Conservation (phyloP, 1,140 invertebrate species). For the Drosophila auraria region DNA sequence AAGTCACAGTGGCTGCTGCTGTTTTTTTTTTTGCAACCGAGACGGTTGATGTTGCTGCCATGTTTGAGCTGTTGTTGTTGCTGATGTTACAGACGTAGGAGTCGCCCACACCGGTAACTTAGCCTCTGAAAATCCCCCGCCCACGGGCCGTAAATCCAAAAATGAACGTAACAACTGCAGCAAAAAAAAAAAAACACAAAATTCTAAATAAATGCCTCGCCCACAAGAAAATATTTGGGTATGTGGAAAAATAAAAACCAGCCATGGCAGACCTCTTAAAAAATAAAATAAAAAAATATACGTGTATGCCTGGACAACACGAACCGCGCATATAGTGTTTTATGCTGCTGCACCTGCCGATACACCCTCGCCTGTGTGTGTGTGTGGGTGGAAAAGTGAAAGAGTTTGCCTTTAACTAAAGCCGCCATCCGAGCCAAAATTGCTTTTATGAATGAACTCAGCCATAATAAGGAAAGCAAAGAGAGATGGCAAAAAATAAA, state of each 20-base stretch:
- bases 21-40: slow-evolving; percentile 21
- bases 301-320: slow-evolving; percentile 13
- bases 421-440: slow-evolving; percentile 43
- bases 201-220: slow-evolving; percentile 76
- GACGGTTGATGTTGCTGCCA: slow-evolving; percentile 10
- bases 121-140: slow-evolving; percentile 53
- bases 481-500: slow-evolving; percentile 15
- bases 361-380: slow-evolving; percentile 9
- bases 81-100: slow-evolving; percentile 22
- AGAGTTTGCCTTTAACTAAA: slow-evolving; percentile 62
- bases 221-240: slow-evolving; percentile 47
- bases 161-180: slow-evolving; percentile 63
- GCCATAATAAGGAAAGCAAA: slow-evolving; percentile 37
- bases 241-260: slow-evolving; percentile 18
- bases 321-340: slow-evolving; percentile 13
- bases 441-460: slow-evolving; percentile 76
- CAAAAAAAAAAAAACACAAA: slow-evolving; percentile 47
- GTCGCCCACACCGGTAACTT: slow-evolving; percentile 48
- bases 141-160: slow-evolving; percentile 65
- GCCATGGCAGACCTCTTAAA: slow-evolving; percentile 16
- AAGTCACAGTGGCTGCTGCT: slow-evolving; percentile 21
- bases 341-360: slow-evolving; percentile 42
- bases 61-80: neutral
- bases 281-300: slow-evolving; percentile 8
- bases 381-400: slow-evolving; percentile 54